phyloP scores from a whole-genome alignment of 2,113 vertebrate species.

The Lophura nycthemera region DNA sequence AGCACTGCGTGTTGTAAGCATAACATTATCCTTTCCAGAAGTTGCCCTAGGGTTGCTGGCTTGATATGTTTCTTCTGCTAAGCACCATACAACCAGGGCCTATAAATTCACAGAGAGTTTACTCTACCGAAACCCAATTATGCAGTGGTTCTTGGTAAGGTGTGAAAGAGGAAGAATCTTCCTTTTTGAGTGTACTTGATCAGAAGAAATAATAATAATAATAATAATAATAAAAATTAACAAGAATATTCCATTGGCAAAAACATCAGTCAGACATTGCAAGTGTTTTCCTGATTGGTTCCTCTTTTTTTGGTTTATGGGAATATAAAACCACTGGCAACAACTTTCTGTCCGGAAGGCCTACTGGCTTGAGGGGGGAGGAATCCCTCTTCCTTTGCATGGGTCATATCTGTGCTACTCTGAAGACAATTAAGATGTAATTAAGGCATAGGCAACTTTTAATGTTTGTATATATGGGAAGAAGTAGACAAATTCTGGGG shows the following conservation, averaged over 20 bases:
- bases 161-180: background rate
- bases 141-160: fast-evolving
- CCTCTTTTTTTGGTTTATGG: background rate
- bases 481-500: background rate
- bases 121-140: background rate
- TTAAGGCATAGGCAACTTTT: background rate
- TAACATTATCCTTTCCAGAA: background rate
- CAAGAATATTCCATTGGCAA: background rate
- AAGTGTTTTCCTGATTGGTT: background rate
- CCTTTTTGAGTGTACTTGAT: background rate
- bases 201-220: background rate
- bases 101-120: background rate
- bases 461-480: background rate
- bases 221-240: background rate
- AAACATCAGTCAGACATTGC: background rate
- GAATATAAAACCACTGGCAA: background rate
- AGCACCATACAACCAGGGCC: background rate
- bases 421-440: background rate
- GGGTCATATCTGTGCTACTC: background rate
- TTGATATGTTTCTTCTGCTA: background rate
- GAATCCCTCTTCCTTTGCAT: background rate
- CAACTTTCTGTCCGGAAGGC: background rate
- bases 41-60: background rate
- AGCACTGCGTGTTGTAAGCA: background rate
- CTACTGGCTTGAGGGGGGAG: background rate